Evolutionary conservation across 2,888 invertebrate species (phyloP).

Genomic region (Tetragonula carbonaria): DNA sequence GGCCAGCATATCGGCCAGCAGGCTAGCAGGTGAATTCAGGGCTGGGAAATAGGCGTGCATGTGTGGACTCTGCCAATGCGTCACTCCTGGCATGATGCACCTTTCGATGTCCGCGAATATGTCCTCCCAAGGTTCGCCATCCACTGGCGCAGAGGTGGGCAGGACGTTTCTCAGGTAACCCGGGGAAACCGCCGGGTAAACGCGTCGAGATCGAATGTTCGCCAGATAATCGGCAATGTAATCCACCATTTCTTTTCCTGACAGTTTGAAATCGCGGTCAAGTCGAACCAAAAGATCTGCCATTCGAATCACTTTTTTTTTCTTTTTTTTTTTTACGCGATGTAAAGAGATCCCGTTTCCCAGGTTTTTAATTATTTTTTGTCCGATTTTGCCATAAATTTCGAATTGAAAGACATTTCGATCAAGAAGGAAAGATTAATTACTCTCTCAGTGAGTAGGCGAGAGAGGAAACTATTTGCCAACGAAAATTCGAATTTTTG

Average conservation of each 20-base stretch:
- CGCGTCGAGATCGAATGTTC: constrained; percentile 94
- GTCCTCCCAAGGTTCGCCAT: constrained; percentile 95
- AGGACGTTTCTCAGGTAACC: constrained; percentile 95
- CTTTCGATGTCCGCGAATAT: constrained; percentile 97
- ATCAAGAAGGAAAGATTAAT: no score
- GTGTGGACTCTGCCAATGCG: constrained; percentile 98
- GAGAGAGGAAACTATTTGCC: no score
- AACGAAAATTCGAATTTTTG: no score
- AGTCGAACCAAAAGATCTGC: background rate
- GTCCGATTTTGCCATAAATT: no score
- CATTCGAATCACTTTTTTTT: background rate
- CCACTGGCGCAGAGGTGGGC: constrained; percentile 93
- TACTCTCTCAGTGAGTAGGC: no score
- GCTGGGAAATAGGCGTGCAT: constrained; percentile 99
- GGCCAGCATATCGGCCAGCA: constrained; percentile 97
- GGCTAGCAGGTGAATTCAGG: constrained; percentile 95
- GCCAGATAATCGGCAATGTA: constrained; percentile 98
- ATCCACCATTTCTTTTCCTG: constrained; percentile 99
- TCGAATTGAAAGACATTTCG: no score
- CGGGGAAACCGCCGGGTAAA: constrained; percentile 97
- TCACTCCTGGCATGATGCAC: constrained; percentile 98
- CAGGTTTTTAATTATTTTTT: background rate
- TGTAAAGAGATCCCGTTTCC: background rate
- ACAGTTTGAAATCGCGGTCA: background rate
- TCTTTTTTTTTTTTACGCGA: background rate